Conservation (phyloP, 2,888 invertebrate species). For the Sussaba pulchella region DNA sequence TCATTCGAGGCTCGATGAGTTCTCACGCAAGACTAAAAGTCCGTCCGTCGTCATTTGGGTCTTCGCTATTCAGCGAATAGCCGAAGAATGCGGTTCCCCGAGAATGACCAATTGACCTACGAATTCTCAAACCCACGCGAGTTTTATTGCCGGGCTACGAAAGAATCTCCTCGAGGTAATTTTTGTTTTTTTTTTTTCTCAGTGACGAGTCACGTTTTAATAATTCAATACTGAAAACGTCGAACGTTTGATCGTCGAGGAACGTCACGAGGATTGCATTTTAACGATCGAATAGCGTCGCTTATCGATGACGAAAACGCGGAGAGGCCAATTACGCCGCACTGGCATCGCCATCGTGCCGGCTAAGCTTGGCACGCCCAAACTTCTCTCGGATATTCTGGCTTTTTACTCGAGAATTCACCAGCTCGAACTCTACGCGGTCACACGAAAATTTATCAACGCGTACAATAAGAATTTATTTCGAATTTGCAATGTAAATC, state of each 20-base stretch:
- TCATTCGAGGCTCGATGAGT: slow-evolving; percentile 31
- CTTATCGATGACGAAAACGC: neutral
- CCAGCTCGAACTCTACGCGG: slow-evolving; percentile 22
- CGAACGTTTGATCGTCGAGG: slow-evolving; percentile 1
- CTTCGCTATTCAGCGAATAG: slow-evolving; percentile 70
- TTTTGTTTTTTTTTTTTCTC: too few species aligned
- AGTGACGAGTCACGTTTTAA: slow-evolving; percentile 36
- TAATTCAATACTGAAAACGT: slow-evolving; percentile 39
- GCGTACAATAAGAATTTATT: slow-evolving; percentile 1
- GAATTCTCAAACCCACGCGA: slow-evolving; percentile 77
- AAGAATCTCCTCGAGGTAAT: slow-evolving; percentile 25
- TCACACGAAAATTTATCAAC: neutral
- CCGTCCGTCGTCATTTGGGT: slow-evolving; percentile 56
- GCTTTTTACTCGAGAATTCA: slow-evolving; percentile 13
- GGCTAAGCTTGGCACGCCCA: neutral
- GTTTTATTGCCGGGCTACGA: slow-evolving; percentile 5
- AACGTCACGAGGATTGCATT: neutral
- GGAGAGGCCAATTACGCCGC: neutral
- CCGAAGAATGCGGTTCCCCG: slow-evolving; percentile 75
- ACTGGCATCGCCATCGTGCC: neutral
- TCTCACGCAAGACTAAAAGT: slow-evolving; percentile 68
- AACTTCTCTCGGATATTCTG: slow-evolving; percentile 16
- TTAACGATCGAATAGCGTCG: neutral
- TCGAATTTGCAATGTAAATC: neutral
- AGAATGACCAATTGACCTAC: slow-evolving; percentile 78